Base-by-base conservation (phyloP, 1,140 invertebrate genomes). In the Uloborus diversus region DNA sequence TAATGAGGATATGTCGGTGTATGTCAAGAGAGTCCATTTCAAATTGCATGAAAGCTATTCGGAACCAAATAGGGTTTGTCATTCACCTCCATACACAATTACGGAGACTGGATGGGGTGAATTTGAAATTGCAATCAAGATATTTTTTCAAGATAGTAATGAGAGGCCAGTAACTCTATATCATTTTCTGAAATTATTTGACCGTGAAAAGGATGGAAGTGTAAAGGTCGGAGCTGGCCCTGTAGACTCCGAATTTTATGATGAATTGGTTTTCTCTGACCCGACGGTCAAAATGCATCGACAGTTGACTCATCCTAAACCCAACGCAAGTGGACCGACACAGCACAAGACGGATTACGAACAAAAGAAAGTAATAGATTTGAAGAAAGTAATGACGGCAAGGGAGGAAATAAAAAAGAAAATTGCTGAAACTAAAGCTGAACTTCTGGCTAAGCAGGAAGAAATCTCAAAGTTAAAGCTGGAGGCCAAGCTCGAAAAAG, bases 71-170 rank as follows among this genome's bases (percentile, higher is more conserved):
- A 89, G 97, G 86, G 33, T 75, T 23, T 62, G 57, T 33, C 59
- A 75, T 62, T 37, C 71, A 25, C 96, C 96, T 3, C 98, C 98
- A 0, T 99, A 98, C 86, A 96, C 99, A 89, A 91, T 99, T 0
- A 96, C 93, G 0, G 98, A 99, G 88, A 99, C 98, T 64, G 98
- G 98, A 1, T 99, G 98, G 98, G 98, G 98, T 84, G 98, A 99
- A 88, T 99, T 99, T 88, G 98, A 99, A 88, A 94, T 99, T 82
- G 93, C 96, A 30, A 99, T 99, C 25, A 99, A 99, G 87, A 96
- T 99, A 71, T 97, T 96, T 87, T 99, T 99, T 85, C 92, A 96
- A 85, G 98, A 99, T 90, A 93, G 95, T 5, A 97, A 96, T 86
- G 98, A 81, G 82, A 84, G 79, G n/a, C 84, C 84, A 9, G 94